Conservation (phyloP, 1,140 invertebrate species). For the Drosophila insularis region DNA sequence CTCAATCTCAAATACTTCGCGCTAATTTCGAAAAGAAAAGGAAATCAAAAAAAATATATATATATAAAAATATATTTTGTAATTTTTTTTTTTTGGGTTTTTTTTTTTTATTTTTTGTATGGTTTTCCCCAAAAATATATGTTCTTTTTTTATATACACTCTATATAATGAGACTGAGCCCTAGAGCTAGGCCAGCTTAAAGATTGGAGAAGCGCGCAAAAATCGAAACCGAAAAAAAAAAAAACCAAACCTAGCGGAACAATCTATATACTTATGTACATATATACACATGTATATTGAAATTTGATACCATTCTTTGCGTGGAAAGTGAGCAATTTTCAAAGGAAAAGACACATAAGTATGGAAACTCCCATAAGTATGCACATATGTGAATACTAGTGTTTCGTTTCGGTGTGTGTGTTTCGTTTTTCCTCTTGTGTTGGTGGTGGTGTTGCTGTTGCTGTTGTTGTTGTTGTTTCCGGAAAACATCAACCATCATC, state of each 20-base stretch:
- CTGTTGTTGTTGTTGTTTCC: background rate
- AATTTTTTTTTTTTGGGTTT: slow-evolving; percentile 12
- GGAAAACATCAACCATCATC: slow-evolving; percentile 23
- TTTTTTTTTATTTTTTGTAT: slow-evolving; percentile 5
- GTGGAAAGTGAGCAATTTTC: slow-evolving; percentile 41
- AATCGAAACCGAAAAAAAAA: background rate
- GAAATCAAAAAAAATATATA: slow-evolving; percentile 25
- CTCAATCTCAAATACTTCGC: slow-evolving; percentile 24
- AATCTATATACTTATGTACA: background rate
- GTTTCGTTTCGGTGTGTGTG: background rate
- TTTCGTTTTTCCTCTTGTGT: background rate
- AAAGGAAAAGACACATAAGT: slow-evolving; percentile 35
- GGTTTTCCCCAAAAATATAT: background rate
- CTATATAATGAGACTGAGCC: slow-evolving; percentile 21
- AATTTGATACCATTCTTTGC: slow-evolving; percentile 53
- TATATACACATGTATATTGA: slow-evolving; percentile 26
- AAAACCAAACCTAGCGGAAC: slow-evolving; percentile 14
- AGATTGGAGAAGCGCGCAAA: slow-evolving; percentile 23
- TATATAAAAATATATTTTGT: background rate
- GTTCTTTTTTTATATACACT: background rate
- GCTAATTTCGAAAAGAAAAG: slow-evolving; percentile 31
- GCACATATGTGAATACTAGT: slow-evolving; percentile 46
- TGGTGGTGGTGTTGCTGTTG: background rate
- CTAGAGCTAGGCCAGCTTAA: background rate
- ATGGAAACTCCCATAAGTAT: slow-evolving; percentile 47